Evolutionary conservation across 2,797 vertebrate genomes (phyloP), one percentile per base, ranked within the genome.

Genomic region (Parauchenoglanis punctatus): DNA sequence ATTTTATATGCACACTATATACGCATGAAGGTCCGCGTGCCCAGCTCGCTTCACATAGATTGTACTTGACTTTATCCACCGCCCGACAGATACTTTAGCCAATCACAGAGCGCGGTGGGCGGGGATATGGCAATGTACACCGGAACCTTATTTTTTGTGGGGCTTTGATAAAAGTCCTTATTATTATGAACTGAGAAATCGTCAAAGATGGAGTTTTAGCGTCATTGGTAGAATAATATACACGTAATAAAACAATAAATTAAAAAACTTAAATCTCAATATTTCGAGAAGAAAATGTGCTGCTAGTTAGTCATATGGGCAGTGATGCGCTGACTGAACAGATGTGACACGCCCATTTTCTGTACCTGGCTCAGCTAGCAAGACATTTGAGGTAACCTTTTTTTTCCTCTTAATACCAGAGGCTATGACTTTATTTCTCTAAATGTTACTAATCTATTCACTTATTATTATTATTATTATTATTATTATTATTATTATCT

Each of bases 41-140:
- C 63, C 6, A 7, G 1, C 15, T n/a, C n/a, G n/a, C 12, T 3
- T 1, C 2, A 2, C 13, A n/a, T 44, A 18, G 15, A 56, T 1
- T 31, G 46, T 6, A 4, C 8, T 4, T 11, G 61, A 83, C 25
- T 52, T 68, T 54, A 68, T 68, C 10, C 52, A 54, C 58, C 20
- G 35, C 35, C 58, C 6, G 23, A 61, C 46, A 54, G 4, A 23
- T 18, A 10, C n/a, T 56, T 65, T 23, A 10, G 86, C 94, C 95
- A 95, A 95, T 95, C 85, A 73, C 35, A 80, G 81, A 28, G 44
- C 1, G 67, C 18, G 17, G 35, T 7, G 2, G 82, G 76, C 78
- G 46, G 85, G 83, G 61, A 5, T 58, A 59, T 31, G 73, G 56
- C 68, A 20, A 73, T 15, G 23, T 54, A 40, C 73, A 52, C 23